Percentiles rank a stretch among this genome's conserved stretches.
phyloP scores from a whole-genome alignment of 2,113 vertebrate species.

The Rhinoderma darwinii region DNA sequence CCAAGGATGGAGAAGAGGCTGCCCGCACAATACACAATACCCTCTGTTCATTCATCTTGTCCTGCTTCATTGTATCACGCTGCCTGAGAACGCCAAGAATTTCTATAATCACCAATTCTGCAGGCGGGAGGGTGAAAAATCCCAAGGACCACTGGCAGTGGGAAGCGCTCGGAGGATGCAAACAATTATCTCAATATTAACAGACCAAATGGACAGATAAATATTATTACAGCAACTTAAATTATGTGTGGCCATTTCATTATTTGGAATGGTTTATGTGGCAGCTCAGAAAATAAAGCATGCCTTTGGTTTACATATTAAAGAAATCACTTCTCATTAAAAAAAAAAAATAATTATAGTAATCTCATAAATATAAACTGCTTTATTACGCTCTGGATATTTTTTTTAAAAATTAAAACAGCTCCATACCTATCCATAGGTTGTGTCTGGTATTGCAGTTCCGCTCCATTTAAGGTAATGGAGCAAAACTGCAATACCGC shows the following conservation, averaged over 20 bases:
- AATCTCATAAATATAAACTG: too few relatives aligned
- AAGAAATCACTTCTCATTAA: too few relatives aligned
- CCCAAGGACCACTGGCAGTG: constrained; percentile 5
- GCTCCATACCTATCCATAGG: not conserved
- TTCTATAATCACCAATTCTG: not conserved
- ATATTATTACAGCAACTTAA: constrained; percentile 5
- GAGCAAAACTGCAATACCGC: not conserved
- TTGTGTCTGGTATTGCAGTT: not conserved
- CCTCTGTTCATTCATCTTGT: constrained; percentile 28
- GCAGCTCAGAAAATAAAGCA: not conserved
- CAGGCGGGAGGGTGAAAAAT: not conserved
- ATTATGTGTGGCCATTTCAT: not conserved
- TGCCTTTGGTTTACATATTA: too few relatives aligned
- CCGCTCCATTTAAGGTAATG: not conserved
- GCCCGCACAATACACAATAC: constrained; percentile 21
- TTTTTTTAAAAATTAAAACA: too few relatives aligned
- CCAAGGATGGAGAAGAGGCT: not conserved
- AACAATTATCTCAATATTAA: constrained; percentile 28
- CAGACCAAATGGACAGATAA: not conserved
- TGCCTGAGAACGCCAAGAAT: constrained; percentile 1
- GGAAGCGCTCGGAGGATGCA: not conserved
- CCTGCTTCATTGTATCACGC: not conserved
- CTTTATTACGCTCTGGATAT: too few relatives aligned
- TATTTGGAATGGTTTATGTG: not conserved
- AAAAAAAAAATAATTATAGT: too few relatives aligned